Base-by-base conservation (phyloP, 2,113 vertebrate species). In the Aleadryas rufinucha region DNA sequence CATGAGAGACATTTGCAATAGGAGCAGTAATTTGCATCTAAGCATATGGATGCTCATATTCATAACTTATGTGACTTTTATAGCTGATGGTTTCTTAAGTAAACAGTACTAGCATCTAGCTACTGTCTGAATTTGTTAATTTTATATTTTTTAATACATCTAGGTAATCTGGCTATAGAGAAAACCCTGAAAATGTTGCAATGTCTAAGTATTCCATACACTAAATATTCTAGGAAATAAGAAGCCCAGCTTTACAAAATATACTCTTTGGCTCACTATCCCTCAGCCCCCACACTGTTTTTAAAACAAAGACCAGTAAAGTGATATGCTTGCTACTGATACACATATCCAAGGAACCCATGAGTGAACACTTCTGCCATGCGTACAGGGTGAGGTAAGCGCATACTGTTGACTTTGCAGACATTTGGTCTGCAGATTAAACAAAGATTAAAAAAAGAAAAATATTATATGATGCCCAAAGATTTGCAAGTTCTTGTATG, bases 351-450 rank as follows among this genome's bases (percentile, higher is more conserved):
- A 56, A 69, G 45, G 31, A 65, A 16, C 14, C n/a, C 8, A 9
- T 0, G 0, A 5, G 4, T 63, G 23, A 59, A 24, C 30, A 9
- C 15, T 68, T 7, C 30, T 64, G 33, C 35, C 49, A 11, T 0
- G 0, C 8, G 5, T 13, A 13, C 7, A 7, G 13, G 16, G 3
- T 63, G 44, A 68, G 19, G 4, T 30, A 61, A 84, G 31, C 10
- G 56, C 30, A 19, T 12, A 24, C 4, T 22, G 14, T 11, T 65
- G 47, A 63, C 39, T 37, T 28, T 35, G 27, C 39, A 87, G 74
- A 47, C 4, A 20, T 35, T 45, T 33, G 13, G 3, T 11, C 26
- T 13, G 37, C 54, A 64, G 24, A 23, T 56, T 47, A 54, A 74
- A 39, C 14, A 47, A 78, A 24, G 12, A 13, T 24, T n/a, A n/a